A percentile compares a stretch with the other conserved stretches of the same genome.
Evolutionary conservation across 2,888 invertebrate species (phyloP).

Genomic region (Yponomeuta cagnagella): DNA sequence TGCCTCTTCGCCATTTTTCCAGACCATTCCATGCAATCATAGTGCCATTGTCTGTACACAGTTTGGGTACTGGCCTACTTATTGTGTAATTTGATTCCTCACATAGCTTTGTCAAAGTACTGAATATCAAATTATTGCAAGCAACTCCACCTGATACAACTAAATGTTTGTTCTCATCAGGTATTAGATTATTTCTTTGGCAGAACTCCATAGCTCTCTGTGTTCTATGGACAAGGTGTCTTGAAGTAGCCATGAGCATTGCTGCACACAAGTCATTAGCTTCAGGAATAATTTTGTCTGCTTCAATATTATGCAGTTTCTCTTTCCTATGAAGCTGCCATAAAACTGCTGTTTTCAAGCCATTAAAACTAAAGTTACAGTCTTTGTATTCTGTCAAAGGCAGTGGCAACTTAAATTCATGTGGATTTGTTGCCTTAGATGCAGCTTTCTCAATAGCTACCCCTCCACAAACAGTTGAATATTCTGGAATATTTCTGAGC

Average conservation of each 20-base stretch:
- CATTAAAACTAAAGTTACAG: conserved; percentile 95
- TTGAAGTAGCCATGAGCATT: conserved; percentile 82
- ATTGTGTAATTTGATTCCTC: conserved; percentile 79
- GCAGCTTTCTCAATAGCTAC: conserved; percentile 91
- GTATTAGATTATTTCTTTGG: conserved; percentile 77
- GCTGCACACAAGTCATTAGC: conserved; percentile 90
- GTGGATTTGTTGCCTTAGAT: conserved; percentile 78
- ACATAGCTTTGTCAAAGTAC: conserved; percentile 82
- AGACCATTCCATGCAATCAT: conserved; percentile 99
- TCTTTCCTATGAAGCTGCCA: conserved; percentile 72
- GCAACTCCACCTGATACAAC: conserved; percentile 97
- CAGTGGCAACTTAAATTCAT: conserved; percentile 79
- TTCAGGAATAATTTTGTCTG: conserved; percentile 84
- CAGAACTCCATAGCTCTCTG: conserved; percentile 91
- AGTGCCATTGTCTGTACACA: conserved; percentile 98
- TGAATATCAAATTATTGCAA: conserved; percentile 89
- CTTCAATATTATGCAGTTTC: conserved; percentile 70
- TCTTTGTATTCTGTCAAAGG: conserved; percentile 80
- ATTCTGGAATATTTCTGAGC: conserved; percentile 85
- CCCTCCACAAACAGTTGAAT: conserved; percentile 86
- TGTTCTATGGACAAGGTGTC: conserved; percentile 88
- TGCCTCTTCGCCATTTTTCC: conserved; percentile 80
- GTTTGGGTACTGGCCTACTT: conserved; percentile 84
- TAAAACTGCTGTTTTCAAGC: conserved; percentile 81
- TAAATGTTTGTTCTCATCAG: conserved; percentile 75